These are phyloP conservation scores for Scophthalmus maximus DNA, from an alignment of 2,113 vertebrate species.

Conservation along the genomic window DNA sequence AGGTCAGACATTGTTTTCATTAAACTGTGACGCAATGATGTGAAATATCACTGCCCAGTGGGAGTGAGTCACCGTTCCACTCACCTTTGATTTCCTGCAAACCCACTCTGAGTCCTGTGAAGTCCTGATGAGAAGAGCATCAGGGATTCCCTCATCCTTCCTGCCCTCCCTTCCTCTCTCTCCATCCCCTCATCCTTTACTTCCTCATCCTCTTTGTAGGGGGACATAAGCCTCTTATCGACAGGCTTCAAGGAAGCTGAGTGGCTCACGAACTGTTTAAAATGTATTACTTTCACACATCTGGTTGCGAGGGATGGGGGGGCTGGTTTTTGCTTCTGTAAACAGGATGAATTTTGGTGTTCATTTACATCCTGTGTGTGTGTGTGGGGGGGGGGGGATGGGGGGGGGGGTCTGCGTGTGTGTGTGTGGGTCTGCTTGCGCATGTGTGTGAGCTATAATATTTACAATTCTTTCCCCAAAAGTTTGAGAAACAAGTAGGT, in stretches of 20 bases:
- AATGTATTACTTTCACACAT: slow-evolving; percentile 25
- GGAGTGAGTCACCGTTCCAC: slow-evolving; percentile 2
- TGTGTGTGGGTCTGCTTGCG: too few relatives aligned
- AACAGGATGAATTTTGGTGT: background rate
- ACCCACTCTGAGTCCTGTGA: slow-evolving; percentile 27
- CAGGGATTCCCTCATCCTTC: slow-evolving; percentile 59
- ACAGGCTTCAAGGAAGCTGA: slow-evolving; percentile 38
- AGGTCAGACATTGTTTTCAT: background rate
- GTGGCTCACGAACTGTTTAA: slow-evolving; percentile 42
- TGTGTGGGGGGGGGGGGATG: too few relatives aligned
- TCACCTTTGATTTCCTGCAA: slow-evolving; percentile 49
- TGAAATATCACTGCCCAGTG: background rate
- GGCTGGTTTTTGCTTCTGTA: background rate
- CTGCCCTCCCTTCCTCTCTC: slow-evolving; percentile 39
- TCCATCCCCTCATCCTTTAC: slow-evolving; percentile 60
- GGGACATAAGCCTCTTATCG: slow-evolving; percentile 79
- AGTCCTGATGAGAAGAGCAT: slow-evolving; percentile 56
- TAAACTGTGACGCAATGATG: background rate
- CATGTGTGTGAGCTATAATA: background rate
- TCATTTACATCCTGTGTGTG: too few relatives aligned
- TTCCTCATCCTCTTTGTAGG: slow-evolving; percentile 57
- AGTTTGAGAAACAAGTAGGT: background rate
- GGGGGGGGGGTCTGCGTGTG: too few relatives aligned
- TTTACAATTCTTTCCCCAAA: background rate
- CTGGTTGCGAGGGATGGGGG: background rate